Conservation (phyloP, 2,888 invertebrate genomes). For the Volucella zonaria region DNA sequence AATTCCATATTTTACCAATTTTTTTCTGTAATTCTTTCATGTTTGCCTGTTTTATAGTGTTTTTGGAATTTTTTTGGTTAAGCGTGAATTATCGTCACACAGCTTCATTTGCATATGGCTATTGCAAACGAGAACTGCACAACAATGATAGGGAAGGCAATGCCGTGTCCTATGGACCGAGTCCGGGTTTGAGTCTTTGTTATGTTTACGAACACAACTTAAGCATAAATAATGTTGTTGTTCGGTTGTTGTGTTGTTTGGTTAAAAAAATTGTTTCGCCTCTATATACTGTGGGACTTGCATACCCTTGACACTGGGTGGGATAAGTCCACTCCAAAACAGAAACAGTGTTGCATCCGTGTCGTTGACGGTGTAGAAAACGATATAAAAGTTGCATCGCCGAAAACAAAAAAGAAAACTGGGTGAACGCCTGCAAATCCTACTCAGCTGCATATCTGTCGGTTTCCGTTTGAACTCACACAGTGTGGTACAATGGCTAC, state of each 20-base stretch:
- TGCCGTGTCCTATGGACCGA: neutral
- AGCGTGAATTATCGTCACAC: constrained; percentile 51
- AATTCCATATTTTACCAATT: no score
- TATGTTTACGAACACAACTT: constrained; percentile 55
- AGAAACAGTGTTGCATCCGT: constrained; percentile 1
- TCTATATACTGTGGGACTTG: constrained; percentile 11
- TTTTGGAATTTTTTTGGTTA: neutral
- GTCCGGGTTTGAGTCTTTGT: constrained; percentile 7
- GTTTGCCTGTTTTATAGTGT: no score
- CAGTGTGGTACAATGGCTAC: constrained; percentile 37
- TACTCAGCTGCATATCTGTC: constrained; percentile 56
- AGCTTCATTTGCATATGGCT: constrained; percentile 60
- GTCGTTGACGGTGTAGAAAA: neutral
- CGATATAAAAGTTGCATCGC: constrained; percentile 15
- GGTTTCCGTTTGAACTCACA: constrained; percentile 65
- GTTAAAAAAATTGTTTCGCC: constrained; percentile 18
- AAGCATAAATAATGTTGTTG: constrained; percentile 66
- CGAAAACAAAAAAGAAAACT: constrained; percentile 5
- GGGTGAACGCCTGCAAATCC: constrained; percentile 34
- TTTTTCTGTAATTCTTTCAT: no score
- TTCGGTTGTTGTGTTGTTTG: constrained; percentile 24
- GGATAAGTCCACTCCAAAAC: neutral
- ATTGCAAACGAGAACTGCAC: constrained; percentile 38
- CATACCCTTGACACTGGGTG: neutral
- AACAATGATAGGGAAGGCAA: constrained; percentile 4